A percentile compares a stretch with the other conserved stretches of the same genome.
Conservation (phyloP, 2,113 vertebrate genomes). For the Heterotis niloticus region DNA sequence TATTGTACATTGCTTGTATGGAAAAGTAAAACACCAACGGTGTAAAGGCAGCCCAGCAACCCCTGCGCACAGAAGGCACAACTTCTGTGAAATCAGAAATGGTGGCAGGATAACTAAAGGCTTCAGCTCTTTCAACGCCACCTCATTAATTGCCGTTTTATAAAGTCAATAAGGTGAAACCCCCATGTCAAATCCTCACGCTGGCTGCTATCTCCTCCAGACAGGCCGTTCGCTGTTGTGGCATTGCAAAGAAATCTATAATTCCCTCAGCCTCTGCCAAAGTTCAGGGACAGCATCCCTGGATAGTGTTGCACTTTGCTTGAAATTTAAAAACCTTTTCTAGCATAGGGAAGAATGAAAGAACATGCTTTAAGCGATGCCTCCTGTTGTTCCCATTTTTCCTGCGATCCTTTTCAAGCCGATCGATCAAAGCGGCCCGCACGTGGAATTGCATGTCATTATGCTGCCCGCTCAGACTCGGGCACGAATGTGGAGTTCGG, state of each 20-base stretch:
- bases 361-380: neutral
- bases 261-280: neutral
- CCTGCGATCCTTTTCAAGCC: neutral
- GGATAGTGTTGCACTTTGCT: neutral
- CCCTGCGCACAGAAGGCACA: neutral
- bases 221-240: neutral
- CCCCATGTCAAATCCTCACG: constrained; percentile 14
- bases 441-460: neutral
- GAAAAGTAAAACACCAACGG: neutral
- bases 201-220: neutral
- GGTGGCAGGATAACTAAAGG: constrained; percentile 14
- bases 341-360: neutral
- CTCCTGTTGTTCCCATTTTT: neutral
- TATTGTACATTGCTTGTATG: no score
- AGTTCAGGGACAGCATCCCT: neutral
- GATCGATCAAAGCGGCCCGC: neutral
- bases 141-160: constrained; percentile 10
- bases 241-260: neutral
- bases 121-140: neutral
- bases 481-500: neutral
- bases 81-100: neutral
- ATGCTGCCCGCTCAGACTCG: neutral
- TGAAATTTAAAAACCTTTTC: neutral
- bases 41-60: neutral
- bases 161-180: constrained; percentile 23